These are phyloP conservation scores for human DNA, from an alignment of 2,113 vertebrate species.

Conservation along the genomic window GRCh38 chr18:32762001-32762500, in stretches of 20 bases:
- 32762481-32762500: rapidly evolving
- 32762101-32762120: background rate
- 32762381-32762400: background rate
- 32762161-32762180: background rate
- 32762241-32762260: background rate
- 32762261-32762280: conserved; percentile 5
- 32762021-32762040: background rate
- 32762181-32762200: background rate
- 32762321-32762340: background rate
- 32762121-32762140: background rate
- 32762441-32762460: background rate
- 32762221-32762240: background rate
- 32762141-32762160: background rate
- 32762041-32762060: conserved; percentile 15
- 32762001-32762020: conserved; percentile 8
- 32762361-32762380: background rate
- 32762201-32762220: conserved; percentile 1
- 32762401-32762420: background rate
- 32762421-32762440: background rate
- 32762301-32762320: conserved; percentile 33
- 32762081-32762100: background rate
- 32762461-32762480: background rate
- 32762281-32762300: background rate
- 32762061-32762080: conserved; percentile 52
- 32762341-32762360: background rate